Evolutionary conservation across 2,888 invertebrate species (phyloP).

Genomic region (Cancer borealis): DNA sequence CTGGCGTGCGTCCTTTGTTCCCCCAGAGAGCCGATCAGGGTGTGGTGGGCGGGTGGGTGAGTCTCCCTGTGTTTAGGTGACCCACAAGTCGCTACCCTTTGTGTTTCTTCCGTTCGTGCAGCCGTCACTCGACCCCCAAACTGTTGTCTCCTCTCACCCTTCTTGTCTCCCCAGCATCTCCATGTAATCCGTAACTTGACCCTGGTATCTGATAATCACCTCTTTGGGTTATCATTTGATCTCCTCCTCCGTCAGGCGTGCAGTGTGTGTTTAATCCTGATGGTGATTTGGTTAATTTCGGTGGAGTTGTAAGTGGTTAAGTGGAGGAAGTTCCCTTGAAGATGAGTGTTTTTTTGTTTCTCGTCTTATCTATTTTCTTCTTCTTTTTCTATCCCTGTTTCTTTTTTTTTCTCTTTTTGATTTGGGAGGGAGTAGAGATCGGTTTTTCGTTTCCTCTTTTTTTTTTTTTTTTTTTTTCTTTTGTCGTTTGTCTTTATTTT

Average conservation of each 20-base stretch:
- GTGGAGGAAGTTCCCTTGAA: background rate
- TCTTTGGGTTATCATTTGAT: background rate
- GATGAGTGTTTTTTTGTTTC: background rate
- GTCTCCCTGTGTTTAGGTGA: background rate
- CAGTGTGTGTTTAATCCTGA: no score
- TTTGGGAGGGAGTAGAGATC: background rate
- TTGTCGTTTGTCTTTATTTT: background rate
- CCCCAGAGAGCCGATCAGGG: background rate
- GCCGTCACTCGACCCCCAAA: background rate
- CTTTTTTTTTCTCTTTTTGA: background rate
- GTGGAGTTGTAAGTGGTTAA: background rate
- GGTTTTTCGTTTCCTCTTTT: background rate
- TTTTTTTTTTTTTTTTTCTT: background rate
- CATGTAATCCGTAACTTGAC: background rate
- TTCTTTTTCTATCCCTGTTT: background rate
- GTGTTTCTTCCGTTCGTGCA: background rate
- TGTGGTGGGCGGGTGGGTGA: background rate
- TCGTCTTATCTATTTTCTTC: background rate
- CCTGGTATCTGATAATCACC: background rate
- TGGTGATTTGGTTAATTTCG: background rate
- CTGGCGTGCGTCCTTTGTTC: conserved; percentile 30
- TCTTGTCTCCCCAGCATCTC: conserved; percentile 29
- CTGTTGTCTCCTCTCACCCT: conserved; percentile 13
- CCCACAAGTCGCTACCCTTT: background rate
- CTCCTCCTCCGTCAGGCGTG: background rate